phyloP scores from a whole-genome alignment of 2,797 vertebrate genomes.

The Clarias fuscus region DNA sequence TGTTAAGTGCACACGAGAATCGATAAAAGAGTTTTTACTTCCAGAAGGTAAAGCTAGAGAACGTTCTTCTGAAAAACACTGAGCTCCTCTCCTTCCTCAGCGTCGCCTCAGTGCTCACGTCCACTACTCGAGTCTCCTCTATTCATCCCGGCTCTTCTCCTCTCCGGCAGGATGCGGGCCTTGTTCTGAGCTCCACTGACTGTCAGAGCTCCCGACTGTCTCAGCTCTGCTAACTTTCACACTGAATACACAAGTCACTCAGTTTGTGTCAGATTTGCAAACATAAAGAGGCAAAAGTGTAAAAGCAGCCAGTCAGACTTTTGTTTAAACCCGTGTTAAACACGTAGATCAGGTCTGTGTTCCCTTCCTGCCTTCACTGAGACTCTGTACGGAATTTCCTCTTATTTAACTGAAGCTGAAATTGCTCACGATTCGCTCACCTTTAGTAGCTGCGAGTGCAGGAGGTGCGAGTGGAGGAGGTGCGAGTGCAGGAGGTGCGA shows the following conservation, averaged over 20 bases:
- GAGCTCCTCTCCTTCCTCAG: background rate
- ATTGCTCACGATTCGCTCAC: background rate
- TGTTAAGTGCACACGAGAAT: constrained; percentile 21
- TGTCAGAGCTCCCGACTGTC: background rate
- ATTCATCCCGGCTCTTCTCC: background rate
- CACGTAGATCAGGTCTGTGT: too few species aligned
- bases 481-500: too few species aligned
- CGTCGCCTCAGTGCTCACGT: too few species aligned
- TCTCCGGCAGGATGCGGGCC: background rate
- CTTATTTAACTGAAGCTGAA: background rate
- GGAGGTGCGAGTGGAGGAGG: too few species aligned
- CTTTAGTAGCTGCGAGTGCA: background rate
- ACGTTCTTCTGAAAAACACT: background rate
- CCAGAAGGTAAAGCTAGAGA: constrained; percentile 2
- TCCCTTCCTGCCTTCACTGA: background rate
- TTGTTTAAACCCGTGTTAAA: too few species aligned
- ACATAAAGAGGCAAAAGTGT: too few species aligned
- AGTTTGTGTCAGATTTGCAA: too few species aligned
- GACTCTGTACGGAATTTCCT: background rate
- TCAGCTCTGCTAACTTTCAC: background rate
- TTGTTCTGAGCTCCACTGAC: background rate
- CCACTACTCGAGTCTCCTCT: background rate
- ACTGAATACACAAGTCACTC: too few species aligned
- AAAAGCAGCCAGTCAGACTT: too few species aligned
- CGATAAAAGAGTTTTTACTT: constrained; percentile 31